Evolutionary conservation across 2,113 vertebrate genomes (phyloP).

Genomic region (Taxidea taxus): DNA sequence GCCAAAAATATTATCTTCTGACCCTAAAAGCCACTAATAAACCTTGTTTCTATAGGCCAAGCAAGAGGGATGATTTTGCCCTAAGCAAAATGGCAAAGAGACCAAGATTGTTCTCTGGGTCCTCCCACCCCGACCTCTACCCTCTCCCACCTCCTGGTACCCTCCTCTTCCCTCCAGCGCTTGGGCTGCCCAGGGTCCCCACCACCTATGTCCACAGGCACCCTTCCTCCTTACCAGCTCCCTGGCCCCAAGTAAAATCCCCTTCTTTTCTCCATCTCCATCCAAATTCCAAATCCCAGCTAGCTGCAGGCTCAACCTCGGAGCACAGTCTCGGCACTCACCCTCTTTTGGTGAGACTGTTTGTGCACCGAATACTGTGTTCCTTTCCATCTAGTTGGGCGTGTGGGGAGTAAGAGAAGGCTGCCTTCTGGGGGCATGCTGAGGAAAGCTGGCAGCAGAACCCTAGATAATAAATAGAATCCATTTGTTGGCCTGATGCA

Average conservation of each 20-base stretch:
- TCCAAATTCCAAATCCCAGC: neutral
- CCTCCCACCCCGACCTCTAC: neutral
- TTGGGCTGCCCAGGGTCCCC: neutral
- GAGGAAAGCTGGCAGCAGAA: neutral
- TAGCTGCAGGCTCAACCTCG: neutral
- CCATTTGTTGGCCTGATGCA: neutral
- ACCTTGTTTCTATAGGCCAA: slow-evolving; percentile 52
- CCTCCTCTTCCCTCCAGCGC: neutral
- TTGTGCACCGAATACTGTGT: neutral
- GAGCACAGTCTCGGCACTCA: neutral
- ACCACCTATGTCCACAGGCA: neutral
- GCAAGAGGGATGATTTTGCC: neutral
- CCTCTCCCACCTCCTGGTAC: neutral
- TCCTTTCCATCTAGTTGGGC: neutral
- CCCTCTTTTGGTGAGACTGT: neutral
- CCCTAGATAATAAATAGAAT: neutral
- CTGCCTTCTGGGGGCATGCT: neutral
- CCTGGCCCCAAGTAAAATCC: neutral
- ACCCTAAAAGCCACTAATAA: slow-evolving; percentile 68
- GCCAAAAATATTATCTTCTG: slow-evolving; percentile 75
- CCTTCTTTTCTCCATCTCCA: neutral
- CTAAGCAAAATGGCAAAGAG: neutral
- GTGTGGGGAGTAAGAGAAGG: neutral
- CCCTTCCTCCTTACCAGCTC: neutral
- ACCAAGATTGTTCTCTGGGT: neutral